phyloP scores from a whole-genome alignment of 1,140 invertebrate species.

The Ladona fulva region DNA sequence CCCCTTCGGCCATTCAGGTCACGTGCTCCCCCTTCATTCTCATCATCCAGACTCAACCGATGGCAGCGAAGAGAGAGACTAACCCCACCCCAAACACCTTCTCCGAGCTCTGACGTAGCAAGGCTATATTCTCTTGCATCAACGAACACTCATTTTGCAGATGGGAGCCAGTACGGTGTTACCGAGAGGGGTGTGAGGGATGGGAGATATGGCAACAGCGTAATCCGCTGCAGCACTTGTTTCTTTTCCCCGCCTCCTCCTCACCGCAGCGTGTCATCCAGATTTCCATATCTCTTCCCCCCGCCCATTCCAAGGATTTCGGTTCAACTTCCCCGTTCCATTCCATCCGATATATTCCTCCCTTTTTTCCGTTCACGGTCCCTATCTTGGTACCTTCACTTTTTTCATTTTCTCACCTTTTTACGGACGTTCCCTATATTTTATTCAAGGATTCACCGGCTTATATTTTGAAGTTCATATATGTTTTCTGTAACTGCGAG shows the following conservation, averaged over 20 bases:
- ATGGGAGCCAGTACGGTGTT: background rate
- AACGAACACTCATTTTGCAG: conserved; percentile 5
- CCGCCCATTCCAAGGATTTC: background rate
- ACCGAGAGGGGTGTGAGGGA: background rate
- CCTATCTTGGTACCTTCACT: background rate
- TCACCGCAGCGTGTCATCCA: background rate
- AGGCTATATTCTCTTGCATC: background rate
- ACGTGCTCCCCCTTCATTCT: background rate
- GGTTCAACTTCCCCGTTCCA: background rate
- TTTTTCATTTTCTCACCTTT: background rate
- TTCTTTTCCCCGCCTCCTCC: background rate
- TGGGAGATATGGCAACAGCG: background rate
- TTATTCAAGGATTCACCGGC: too few relatives aligned
- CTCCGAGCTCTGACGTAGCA: background rate
- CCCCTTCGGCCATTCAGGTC: background rate
- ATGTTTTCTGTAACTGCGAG: too few relatives aligned
- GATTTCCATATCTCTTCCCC: background rate
- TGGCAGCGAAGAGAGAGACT: background rate
- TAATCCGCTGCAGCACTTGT: background rate
- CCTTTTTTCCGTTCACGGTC: background rate
- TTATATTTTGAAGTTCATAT: too few relatives aligned
- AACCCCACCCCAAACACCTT: background rate
- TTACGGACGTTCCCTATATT: too few relatives aligned
- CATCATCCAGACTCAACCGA: background rate
- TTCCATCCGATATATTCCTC: background rate